Evolutionary conservation across 2,888 invertebrate species (phyloP).

Genomic region (Melanargia galathea): DNA sequence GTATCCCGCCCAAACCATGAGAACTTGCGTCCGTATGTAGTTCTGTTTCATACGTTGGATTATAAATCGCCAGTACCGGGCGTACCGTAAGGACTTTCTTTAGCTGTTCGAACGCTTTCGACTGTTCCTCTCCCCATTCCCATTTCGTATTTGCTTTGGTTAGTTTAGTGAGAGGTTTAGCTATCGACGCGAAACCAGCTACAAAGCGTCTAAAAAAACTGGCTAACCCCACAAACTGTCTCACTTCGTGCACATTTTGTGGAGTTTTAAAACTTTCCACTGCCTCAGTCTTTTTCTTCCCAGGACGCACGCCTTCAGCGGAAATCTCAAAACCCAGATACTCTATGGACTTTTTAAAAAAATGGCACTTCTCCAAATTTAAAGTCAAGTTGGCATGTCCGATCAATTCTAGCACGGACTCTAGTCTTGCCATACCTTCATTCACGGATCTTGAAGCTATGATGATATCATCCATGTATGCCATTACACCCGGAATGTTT

Average conservation of each 20-base stretch:
- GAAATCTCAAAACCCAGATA: neutral
- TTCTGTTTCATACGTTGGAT: neutral
- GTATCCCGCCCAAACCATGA: neutral
- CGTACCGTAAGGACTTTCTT: neutral
- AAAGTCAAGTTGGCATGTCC: neutral
- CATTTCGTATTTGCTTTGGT: neutral
- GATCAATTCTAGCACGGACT: neutral
- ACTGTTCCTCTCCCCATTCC: slow-evolving; percentile 2
- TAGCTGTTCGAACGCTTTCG: neutral
- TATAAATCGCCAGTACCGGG: neutral
- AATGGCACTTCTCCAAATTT: slow-evolving; percentile 1
- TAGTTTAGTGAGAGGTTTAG: neutral
- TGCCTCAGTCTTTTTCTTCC: neutral
- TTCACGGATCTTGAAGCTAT: too few species aligned
- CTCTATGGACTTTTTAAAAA: neutral
- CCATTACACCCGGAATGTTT: too few species aligned
- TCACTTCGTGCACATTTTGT: slow-evolving; percentile 1
- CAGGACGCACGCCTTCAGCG: neutral
- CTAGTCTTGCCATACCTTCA: too few species aligned
- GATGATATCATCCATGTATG: too few species aligned
- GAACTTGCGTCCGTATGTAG: neutral
- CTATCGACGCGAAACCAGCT: neutral
- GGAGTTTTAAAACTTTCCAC: neutral
- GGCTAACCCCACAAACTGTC: neutral
- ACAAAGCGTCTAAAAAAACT: slow-evolving; percentile 2